Percentiles rank a stretch among this genome's conserved stretches.
Evolutionary conservation across 2,113 vertebrate genomes (phyloP).

Genomic region (Lipotes vexillifer): DNA sequence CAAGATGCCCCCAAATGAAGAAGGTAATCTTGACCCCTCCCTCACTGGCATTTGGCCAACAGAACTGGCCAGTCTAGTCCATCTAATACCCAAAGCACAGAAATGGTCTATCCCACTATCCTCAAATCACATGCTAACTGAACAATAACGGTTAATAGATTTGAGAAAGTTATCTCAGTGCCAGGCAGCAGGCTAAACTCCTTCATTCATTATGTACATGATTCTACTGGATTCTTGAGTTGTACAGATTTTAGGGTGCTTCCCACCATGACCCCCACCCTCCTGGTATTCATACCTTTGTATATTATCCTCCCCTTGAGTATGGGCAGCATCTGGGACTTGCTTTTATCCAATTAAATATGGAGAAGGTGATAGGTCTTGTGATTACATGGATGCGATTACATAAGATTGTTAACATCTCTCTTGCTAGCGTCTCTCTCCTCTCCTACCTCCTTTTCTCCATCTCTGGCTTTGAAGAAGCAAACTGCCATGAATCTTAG

Average conservation of each 20-base stretch:
- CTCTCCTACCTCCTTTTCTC: not conserved
- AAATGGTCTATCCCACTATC: not conserved
- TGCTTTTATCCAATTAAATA: not conserved
- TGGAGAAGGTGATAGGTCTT: not conserved
- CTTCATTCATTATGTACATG: not conserved
- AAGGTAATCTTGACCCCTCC: not conserved
- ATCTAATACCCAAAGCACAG: not conserved
- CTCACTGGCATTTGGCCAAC: not conserved
- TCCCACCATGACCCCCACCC: not conserved
- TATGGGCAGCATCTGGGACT: not conserved
- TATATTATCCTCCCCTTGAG: not conserved
- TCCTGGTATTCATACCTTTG: not conserved
- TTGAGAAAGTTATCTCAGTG: not conserved
- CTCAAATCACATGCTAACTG: not conserved
- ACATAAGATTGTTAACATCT: not conserved
- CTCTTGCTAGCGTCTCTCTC: not conserved
- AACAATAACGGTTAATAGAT: not conserved
- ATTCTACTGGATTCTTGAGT: not conserved
- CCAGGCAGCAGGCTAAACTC: no score
- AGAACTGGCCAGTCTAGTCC: not conserved
- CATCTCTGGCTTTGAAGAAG: not conserved
- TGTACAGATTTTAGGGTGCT: not conserved
- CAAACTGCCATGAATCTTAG: not conserved
- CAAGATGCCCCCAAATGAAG: not conserved
- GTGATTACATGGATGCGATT: not conserved